phyloP scores from a whole-genome alignment of 2,888 invertebrate species.

The Pimpla rufipes region DNA sequence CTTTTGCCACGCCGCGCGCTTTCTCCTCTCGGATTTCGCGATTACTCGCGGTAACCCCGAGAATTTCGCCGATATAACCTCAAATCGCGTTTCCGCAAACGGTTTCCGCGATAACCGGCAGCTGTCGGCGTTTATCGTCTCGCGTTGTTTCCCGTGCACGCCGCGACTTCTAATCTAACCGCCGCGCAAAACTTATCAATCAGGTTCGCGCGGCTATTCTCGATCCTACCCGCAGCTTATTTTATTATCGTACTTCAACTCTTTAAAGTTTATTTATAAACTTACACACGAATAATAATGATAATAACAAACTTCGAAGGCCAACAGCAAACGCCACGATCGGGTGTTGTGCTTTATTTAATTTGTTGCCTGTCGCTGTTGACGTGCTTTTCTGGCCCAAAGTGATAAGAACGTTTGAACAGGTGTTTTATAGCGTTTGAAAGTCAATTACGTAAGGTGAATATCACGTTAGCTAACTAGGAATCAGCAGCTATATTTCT shows the following conservation, averaged over 20 bases:
- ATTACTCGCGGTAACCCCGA: background rate
- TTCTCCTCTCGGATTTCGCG: background rate
- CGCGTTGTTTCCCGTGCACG: background rate
- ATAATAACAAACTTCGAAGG: conserved; percentile 4
- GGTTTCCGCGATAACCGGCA: conserved; percentile 38
- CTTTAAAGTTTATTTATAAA: background rate
- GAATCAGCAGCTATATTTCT: background rate
- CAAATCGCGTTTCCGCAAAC: conserved; percentile 30
- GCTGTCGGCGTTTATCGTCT: conserved; percentile 4
- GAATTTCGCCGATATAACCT: conserved; percentile 48
- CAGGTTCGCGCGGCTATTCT: background rate
- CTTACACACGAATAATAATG: conserved; percentile 17
- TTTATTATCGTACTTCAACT: conserved; percentile 11
- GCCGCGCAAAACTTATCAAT: background rate
- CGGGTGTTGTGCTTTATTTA: background rate
- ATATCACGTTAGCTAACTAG: too few relatives aligned
- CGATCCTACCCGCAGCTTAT: background rate
- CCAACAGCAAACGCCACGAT: background rate
- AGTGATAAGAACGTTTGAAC: conserved; percentile 4
- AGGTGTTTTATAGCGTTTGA: background rate
- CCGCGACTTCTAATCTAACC: background rate
- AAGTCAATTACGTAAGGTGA: too few relatives aligned
- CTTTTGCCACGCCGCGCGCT: background rate
- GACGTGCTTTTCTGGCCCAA: background rate
- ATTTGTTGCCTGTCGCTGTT: background rate